Base-by-base conservation (phyloP, 2,113 vertebrate genomes). In the Orcinus orca region DNA sequence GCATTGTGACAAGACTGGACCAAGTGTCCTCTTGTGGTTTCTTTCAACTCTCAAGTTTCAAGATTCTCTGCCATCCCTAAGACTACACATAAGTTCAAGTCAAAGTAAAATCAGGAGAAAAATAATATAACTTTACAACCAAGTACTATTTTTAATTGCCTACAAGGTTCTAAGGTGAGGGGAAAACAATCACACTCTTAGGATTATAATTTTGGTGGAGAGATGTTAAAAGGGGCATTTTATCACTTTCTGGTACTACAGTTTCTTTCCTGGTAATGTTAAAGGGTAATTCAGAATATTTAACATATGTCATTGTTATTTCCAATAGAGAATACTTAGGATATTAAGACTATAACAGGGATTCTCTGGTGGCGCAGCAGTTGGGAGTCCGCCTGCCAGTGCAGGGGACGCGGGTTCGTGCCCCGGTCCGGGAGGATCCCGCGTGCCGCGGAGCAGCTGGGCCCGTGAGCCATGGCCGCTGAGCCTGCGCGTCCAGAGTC, bases 211-310 rank as follows among this genome's bases (percentile, higher is more conserved):
- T 76, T 93, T 71, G 63, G 47, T 77, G 47, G 29, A 81, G 41
- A 83, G n/a, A 33, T 33, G 13, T 63, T 62, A 76, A 60, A 60
- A 90, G 29, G 3, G 15, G 11, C 17, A 76, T 31, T 79, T 87
- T 36, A 76, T 25, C 31, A 71, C 58, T 84, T 74, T 73, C 91
- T 80, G 11, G 70, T 83, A 79, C 6, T 84, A 18, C 14, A 83
- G 68, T 74, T 86, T 83, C 44, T 60, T 80, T 68, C 60, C 73
- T 58, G 25, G 8, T 2, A 50, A 50, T 58, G 89, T 38, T 70
- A 80, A 68, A 92, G 50, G 47, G 58, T 26, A 88, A 96, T 38
- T 79, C 9, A 67, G n/a, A 95, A 68, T 93, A 90, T 20, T 70
- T 79, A 92, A 84, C 7, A 20, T 31, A 65, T 3, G 18, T 5